Base-by-base conservation (phyloP, 2,113 vertebrate genomes). In the Rostratula benghalensis region DNA sequence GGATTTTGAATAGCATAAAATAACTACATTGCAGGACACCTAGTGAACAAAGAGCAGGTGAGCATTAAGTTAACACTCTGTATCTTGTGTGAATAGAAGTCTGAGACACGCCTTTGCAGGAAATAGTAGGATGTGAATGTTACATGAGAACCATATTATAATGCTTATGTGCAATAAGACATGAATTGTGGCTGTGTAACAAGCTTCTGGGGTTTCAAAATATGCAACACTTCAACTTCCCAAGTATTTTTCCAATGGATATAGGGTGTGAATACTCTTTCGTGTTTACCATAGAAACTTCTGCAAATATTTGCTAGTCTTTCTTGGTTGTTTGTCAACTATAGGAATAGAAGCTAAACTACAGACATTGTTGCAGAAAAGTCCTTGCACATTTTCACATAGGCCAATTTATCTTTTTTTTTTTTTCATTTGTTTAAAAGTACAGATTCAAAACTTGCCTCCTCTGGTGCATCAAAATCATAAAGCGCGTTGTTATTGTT, bases 401-500 rank as follows among this genome's bases (percentile, higher is more conserved):
- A 50, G 18, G 35, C 8, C 9, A 60, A 10, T 5, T 46, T 28
- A 6, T 13, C n/a, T 23, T 28, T n/a, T 21, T 4, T 21, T 4
- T 51, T 35, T 31, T 4, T 33, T 3, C 4, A 43, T 87, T 78
- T 78, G 9, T 80, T 88, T 86, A 50, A 83, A 37, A 9, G 7
- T 56, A 46, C 51, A 24, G 56, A 79, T 69, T 75, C 22, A 90
- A 95, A 96, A 59, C 85, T 84, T 95, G 45, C 30, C 15, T 93
- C 50, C 70, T 94, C 76, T 93, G 76, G 56, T 89, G 80, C 46
- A 78, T 70, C 35, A 93, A 82, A 53, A 86, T 92, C 92, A 93
- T 92, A 80, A 96, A 97, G 71, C 70, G 43, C 48, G 64, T 94
- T 93, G 43, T 35, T 90, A 82, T 94, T 88, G 43, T 88, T 2